Base-by-base conservation (phyloP, 2,888 invertebrate species). In the Masnerella sp. region DNA sequence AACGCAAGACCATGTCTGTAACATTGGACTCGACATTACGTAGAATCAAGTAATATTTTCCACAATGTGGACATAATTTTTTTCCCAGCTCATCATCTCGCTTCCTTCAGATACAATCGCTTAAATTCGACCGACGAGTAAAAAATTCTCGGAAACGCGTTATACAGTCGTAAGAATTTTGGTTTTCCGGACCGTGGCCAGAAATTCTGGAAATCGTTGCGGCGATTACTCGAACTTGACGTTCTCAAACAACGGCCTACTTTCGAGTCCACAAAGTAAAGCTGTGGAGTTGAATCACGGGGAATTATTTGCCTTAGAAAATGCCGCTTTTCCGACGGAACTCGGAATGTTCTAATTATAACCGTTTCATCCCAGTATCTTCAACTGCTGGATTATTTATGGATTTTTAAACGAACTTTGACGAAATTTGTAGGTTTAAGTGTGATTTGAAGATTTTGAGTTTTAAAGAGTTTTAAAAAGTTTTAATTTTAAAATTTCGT, bases 321-420 rank as follows among this genome's bases (percentile, higher is more conserved):
- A 51, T 22, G 28, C 11, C 25, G 25, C 34, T 52, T 38, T 54
- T 30, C 40, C 40, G 11, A 28, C 17, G 32, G 15, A 25, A 43
- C 43, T 14, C 14, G 18, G 18, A 32, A 32, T 18, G 32, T 38
- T 52, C 36, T 52, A 38, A 52, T 52, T 51, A 51, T 51, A 51
- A 47, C 28, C 3, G 30, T 49, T 32, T 18, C 32, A n/a, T 32
- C 34, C 4, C 3, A 20, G 34, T 11, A 9, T 7, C n/a, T 28
- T 5, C 5, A 18, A 28, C n/a, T n/a, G 14, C 34, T 12, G 12
- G 20, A 51, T 36, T 8, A 12, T 15, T 47, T 32, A n/a, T 4
- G 3, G 32, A 8, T 5, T 8, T 22, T 22, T 22, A 5, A 5
- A 22, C 22, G 3, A 22, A 22, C n/a, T n/a, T n/a, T n/a, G n/a